Evolutionary conservation across 1,140 invertebrate genomes (phyloP), one percentile per base, ranked within the genome.

Genomic region (Mamestra configurata): DNA sequence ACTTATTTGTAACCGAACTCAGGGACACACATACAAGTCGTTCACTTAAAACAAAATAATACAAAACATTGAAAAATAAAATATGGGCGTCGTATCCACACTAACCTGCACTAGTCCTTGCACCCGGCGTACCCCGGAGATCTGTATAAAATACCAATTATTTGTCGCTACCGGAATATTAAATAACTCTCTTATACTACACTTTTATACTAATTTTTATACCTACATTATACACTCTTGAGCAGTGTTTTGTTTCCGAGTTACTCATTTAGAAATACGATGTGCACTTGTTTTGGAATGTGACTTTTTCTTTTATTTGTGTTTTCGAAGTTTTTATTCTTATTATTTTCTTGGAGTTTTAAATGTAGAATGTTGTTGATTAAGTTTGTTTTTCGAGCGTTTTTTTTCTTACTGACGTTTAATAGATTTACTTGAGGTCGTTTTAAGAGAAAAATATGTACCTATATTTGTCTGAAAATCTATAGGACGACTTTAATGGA

Each of bases 111-210:
- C 40, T 22, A 35, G 46, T 22, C 31, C 13, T 20, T 71, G 20
- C 43, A 61, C 22, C 71, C 49, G 71, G 75, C 53, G 18, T 40
- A 53, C 72, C 55, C 70, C 79, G 61, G 61, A 75, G 81, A 82
- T 83, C 83, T 84, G 87, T 87, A 89, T 88, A 89, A 88, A 86
- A 88, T 88, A 88, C 83, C 80, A 90, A 90, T 90, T 88, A 88
- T 79, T 85, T 49, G 68, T 55, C 55, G 37, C 73, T 49, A 64
- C 37, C 46, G 22, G 73, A 76, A 76, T 76, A 61, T 76, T 76
- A 31, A 72, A 76, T 57, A 55, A 7, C 18, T 59, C 18, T 24
- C 35, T 53, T 59, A 13, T 15, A 37, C 18, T 40, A 13, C 8
- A 37, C 18, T 40, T 40, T 64, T 64, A 37, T 61, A 61, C 37